These are phyloP conservation scores for Brenthis hecate DNA, from an alignment of 2,888 invertebrate species.

Conservation along the genomic window DNA sequence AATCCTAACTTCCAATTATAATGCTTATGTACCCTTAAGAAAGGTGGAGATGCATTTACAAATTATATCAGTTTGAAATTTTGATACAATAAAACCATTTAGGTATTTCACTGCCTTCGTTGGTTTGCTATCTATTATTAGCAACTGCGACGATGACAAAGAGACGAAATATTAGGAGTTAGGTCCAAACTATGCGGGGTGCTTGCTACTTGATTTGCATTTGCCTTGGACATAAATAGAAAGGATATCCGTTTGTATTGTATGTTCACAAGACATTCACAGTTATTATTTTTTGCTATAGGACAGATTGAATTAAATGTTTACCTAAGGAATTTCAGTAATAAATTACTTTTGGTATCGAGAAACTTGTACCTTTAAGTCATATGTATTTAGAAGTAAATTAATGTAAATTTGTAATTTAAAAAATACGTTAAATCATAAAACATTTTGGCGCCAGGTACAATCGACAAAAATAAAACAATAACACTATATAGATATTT, in stretches of 20 bases:
- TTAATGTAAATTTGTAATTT: not conserved
- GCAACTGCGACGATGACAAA: slow-evolving; percentile 52
- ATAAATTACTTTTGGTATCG: not conserved
- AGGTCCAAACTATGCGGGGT: slow-evolving; percentile 55
- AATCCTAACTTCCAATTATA: no score
- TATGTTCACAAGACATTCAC: slow-evolving; percentile 24
- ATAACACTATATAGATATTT: slow-evolving; percentile 60
- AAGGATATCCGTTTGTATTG: slow-evolving; percentile 78
- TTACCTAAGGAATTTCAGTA: not conserved
- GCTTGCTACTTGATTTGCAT: slow-evolving; percentile 55
- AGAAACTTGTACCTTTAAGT: no score
- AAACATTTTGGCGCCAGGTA: not conserved
- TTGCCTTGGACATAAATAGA: slow-evolving; percentile 76
- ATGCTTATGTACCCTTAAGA: not conserved
- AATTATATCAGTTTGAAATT: slow-evolving; percentile 1
- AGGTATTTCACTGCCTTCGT: slow-evolving; percentile 12
- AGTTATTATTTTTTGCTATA: slow-evolving; percentile 20
- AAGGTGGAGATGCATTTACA: not conserved
- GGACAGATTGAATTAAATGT: not conserved
- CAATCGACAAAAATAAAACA: slow-evolving; percentile 40
- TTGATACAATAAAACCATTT: not conserved
- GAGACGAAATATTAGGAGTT: slow-evolving; percentile 60
- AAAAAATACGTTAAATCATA: not conserved
- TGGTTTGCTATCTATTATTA: slow-evolving; percentile 30
- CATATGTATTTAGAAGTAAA: not conserved